Base-by-base conservation (phyloP, 2,797 vertebrate genomes). In the Lagorchestes hirsutus region DNA sequence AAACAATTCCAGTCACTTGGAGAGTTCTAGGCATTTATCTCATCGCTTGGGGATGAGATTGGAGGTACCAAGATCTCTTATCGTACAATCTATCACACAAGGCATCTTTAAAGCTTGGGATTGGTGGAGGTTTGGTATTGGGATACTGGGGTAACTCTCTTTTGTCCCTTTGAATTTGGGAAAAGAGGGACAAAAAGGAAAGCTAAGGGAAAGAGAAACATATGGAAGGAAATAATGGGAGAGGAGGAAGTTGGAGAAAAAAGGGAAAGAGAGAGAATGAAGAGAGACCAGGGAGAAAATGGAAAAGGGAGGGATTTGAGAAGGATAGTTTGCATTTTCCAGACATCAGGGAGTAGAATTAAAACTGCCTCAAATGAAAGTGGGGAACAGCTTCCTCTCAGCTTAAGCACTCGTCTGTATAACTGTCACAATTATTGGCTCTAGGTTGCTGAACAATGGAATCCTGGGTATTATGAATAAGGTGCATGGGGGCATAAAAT, bases 121-220 rank as follows among this genome's bases (percentile, higher is more conserved):
- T 55, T 54, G 5, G 29, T 54, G 29, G 12, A 34, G 27, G 1
- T 29, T 74, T 82, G 62, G 29, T 2, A 0, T 1, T 50, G 1
- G 24, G n/a, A n/a, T 29, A 8, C 55, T 29, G 22, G 62, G 56
- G 9, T 5, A 52, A 56, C 3, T 22, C 2, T 28, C 31, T 55
- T 74, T 92, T 28, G 54, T 62, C 52, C 24, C 34, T 82, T 94
- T 93, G 94, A 46, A 93, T 40, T 74, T 91, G 91, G 67, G 59
- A 95, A 91, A 74, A 92, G 92, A 94, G 54, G 57, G 29, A 54
- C 29, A 57, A 93, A 93, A 55, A 74, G 28, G 91, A 93, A 93
- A 67, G 54, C 28, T 67, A 29, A 91, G 90, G 55, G 27, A 55
- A 87, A 67, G 29, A 96, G 52, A 90, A 94, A 54, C 54, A 95